Conservation (phyloP, 2,888 invertebrate species). For the Philonicus albiceps region DNA sequence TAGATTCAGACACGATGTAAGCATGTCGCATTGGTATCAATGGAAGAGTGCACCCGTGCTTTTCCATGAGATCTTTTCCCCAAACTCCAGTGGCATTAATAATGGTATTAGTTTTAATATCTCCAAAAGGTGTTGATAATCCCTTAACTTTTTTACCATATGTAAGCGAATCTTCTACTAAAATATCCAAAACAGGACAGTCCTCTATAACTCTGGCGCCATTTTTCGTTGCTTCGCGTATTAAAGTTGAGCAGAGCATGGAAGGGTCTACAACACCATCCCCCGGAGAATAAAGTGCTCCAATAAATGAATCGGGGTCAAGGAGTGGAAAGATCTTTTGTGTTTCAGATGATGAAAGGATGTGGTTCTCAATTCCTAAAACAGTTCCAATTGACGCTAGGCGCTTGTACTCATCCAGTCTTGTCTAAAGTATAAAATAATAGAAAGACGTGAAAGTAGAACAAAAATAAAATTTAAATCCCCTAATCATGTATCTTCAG, state of each 20-base stretch:
- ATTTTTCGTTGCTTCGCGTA: conserved; percentile 73
- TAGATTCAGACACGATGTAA: conserved; percentile 82
- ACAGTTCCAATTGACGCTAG: conserved; percentile 81
- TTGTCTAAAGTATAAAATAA: conserved; percentile 65
- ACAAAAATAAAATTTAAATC: background rate
- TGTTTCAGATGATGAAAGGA: conserved; percentile 77
- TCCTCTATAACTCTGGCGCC: conserved; percentile 80
- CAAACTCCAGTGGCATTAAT: conserved; percentile 80
- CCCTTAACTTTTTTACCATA: conserved; percentile 71
- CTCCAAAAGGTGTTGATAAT: conserved; percentile 75
- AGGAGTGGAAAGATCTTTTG: conserved; percentile 79
- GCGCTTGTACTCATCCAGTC: conserved; percentile 84
- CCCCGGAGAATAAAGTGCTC: conserved; percentile 79
- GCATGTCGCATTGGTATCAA: conserved; percentile 87
- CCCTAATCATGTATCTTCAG: background rate
- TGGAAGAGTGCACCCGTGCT: conserved; percentile 70
- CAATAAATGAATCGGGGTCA: conserved; percentile 76
- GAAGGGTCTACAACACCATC: conserved; percentile 88
- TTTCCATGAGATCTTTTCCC: conserved; percentile 73
- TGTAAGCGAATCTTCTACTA: conserved; percentile 68
- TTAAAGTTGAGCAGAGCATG: conserved; percentile 78
- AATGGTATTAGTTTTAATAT: conserved; percentile 78
- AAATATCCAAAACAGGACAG: conserved; percentile 76
- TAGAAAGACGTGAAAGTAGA: background rate
- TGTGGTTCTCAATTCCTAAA: conserved; percentile 77